Evolutionary conservation across 2,888 invertebrate species (phyloP), one percentile per base, ranked within the genome.

Genomic region (Luperina testacea): DNA sequence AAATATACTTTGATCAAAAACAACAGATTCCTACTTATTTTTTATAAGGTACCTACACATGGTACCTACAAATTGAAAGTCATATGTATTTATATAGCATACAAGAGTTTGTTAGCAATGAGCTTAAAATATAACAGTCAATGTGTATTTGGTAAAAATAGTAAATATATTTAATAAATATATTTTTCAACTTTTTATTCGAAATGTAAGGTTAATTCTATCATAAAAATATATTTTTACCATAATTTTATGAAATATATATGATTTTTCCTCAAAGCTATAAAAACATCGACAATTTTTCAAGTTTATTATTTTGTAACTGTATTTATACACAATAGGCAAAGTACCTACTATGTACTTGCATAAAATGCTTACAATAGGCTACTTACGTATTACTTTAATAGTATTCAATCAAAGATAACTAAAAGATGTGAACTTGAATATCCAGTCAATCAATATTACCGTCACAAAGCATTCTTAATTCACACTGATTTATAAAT

Each of bases 1-100:
- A 89, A 87, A 88, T 86, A 90, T 84, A 86, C 73, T 87, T 86
- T 86, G 86, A 81, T 90, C 87, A 85, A 72, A 80, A 84, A 80
- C 77, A 88, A 88, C 78, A 82, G 69, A 68, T 74, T 68, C 24
- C 64, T 73, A 73, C 68, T 71, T 67, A 86, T n/a, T 67, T 73
- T 69, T 72, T 20, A 20, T 38, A 72, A 75, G 13, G 17, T 38
- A 38, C 38, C 38, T 38, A 86, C 70, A 71, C 48, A 68, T 51
- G n/a, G 27, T 48, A 67, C 32, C 51, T 65, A 78, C 5, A 68
- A 69, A 71, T 71, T 75, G 42, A n/a, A 70, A 78, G 72, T 64
- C 38, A 64, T 32, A 38, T 38, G n/a, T n/a, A n/a, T n/a, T n/a
- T n/a, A 38, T 7, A 13, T 38, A 74, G 67, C 53, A 68, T 42